phyloP scores from a whole-genome alignment of 2,888 invertebrate species.

The Drosophila incognita region DNA sequence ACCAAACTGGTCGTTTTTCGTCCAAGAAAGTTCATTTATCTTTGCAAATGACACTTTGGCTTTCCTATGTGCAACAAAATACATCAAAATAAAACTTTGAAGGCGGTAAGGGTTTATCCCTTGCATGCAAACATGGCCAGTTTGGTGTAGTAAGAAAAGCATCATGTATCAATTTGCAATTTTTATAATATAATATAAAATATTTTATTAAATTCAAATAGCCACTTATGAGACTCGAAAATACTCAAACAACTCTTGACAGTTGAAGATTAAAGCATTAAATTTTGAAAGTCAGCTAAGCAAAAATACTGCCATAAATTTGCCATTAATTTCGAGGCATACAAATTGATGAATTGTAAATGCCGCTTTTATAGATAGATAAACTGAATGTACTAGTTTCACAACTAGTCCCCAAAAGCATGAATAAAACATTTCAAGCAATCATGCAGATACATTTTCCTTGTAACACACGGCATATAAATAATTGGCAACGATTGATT shows the following conservation, averaged over 20 bases:
- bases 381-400: not conserved
- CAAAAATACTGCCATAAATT: not conserved
- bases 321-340: not conserved
- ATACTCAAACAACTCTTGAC: not conserved
- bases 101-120: too few relatives aligned
- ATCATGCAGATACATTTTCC: not conserved
- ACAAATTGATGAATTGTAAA: slow-evolving; percentile 10
- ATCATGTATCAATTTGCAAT: too few relatives aligned
- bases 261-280: not conserved
- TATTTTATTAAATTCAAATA: not conserved
- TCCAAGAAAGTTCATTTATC: slow-evolving; percentile 16
- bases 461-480: not conserved
- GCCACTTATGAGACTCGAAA: not conserved
- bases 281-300: not conserved
- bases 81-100: not conserved
- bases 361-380: slow-evolving; percentile 3
- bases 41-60: slow-evolving; percentile 18
- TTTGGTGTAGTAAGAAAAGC: not conserved
- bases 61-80: slow-evolving; percentile 3
- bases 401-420: slow-evolving; percentile 12
- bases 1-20: slow-evolving; percentile 5
- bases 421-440: slow-evolving; percentile 16
- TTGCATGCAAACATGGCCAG: not conserved
- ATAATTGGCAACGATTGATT: slow-evolving; percentile 29
- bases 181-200: too few relatives aligned